Evolutionary conservation across 2,113 vertebrate genomes (phyloP), one percentile per base, ranked within the genome.

Genomic region (Myiozetetes cayanensis): DNA sequence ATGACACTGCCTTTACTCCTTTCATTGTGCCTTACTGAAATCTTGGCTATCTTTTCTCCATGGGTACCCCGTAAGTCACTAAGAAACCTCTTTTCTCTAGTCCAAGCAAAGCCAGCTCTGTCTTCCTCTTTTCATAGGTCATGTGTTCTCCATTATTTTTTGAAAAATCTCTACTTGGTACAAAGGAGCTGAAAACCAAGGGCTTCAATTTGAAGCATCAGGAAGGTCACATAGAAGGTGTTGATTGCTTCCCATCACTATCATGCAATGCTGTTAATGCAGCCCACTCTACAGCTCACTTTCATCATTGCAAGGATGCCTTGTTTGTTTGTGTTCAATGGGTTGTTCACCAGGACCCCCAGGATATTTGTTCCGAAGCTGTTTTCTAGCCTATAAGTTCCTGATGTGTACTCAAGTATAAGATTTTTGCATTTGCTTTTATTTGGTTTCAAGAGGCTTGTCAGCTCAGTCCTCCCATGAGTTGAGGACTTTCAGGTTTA

Each of bases 361-460:
- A 28, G 27, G 24, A 35, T 8, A 16, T 35, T 15, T 67, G 31
- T 41, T 81, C 41, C 23, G 53, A 78, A 91, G 43, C 20, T 67
- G 12, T 1, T 58, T 81, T 66, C 46, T 49, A 46, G 28, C 14
- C 6, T 63, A 11, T 62, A 21, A 61, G 3, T 77, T 66, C 50
- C 37, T 0, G 0, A 41, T 8, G 1, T 20, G 28, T 81, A 12
- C 14, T n/a, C 49, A 43, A 15, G 43, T 52, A 3, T 75, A 46
- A 72, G 9, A 20, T 44, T 46, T 85, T 86, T 75, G 37, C 9
- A 6, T 65, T 88, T 85, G 20, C 20, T 43, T 87, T 77, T 55
- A 20, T 37, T n/a, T 12, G 50, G 27, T n/a, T 70, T 84, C 44
- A 30, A 0, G 8, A 55, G 10, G 7, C 5, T 72, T n/a, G 19